These are phyloP conservation scores for Nycticorax nycticorax DNA, from an alignment of 2,113 vertebrate species.

Conservation along the genomic window DNA sequence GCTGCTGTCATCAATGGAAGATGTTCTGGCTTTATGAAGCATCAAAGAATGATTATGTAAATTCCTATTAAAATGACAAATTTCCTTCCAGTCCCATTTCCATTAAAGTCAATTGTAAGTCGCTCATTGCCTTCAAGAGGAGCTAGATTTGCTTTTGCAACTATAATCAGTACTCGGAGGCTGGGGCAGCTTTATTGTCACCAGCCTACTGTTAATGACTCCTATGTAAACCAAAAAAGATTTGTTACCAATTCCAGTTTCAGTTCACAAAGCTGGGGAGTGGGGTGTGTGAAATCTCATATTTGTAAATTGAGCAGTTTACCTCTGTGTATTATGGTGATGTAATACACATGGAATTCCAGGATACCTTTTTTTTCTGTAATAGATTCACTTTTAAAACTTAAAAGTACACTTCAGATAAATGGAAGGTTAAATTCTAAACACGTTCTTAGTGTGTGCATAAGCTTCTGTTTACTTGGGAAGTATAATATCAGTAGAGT, in stretches of 20 bases:
- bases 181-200: neutral
- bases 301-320: neutral
- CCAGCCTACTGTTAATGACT: neutral
- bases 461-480: slow-evolving; percentile 41
- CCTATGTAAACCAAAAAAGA: neutral
- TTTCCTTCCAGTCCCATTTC: neutral
- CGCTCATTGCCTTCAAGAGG: neutral
- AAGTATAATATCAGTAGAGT: slow-evolving; percentile 20
- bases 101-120: neutral
- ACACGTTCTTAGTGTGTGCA: neutral
- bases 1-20: neutral
- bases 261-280: neutral
- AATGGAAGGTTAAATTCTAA: slow-evolving; percentile 11
- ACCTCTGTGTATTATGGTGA: neutral
- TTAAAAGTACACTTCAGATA: neutral
- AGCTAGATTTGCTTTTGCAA: neutral
- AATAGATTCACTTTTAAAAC: neutral
- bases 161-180: neutral
- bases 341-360: neutral
- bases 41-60: neutral
- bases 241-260: neutral
- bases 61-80: neutral
- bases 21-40: slow-evolving; percentile 4
- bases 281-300: neutral
- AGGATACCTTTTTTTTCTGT: neutral